Conservation (phyloP, 2,113 vertebrate species). For the Acanthisitta chloris region DNA sequence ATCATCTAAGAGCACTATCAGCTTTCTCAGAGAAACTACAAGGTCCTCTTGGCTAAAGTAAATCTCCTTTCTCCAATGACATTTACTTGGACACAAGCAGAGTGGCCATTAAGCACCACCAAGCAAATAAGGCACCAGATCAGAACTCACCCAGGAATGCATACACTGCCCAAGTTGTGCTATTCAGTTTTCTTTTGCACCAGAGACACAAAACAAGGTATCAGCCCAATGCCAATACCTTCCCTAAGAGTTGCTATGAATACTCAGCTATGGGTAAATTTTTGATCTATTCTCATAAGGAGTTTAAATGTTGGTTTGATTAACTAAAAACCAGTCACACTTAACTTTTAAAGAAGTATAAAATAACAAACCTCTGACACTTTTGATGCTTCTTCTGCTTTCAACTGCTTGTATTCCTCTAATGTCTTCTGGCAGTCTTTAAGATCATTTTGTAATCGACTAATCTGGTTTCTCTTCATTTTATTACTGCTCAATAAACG, state of each 20-base stretch:
- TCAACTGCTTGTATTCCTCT: constrained; percentile 74
- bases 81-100: neutral
- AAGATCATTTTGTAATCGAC: constrained; percentile 83
- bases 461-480: constrained; percentile 83
- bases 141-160: neutral
- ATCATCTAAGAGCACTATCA: neutral
- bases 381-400: constrained; percentile 60
- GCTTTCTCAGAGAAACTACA: neutral
- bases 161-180: neutral
- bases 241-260: neutral
- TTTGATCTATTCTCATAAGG: neutral
- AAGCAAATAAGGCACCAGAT: neutral
- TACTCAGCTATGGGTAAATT: neutral
- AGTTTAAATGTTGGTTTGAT: neutral
- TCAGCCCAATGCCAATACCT: neutral
- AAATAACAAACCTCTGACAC: constrained; percentile 70
- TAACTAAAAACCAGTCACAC: neutral
- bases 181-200: neutral
- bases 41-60: neutral
- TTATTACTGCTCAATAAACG: constrained; percentile 85
- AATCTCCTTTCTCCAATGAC: neutral
- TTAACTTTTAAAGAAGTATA: neutral
- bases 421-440: constrained; percentile 66
- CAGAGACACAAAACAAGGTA: neutral
- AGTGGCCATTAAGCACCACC: neutral